Evolutionary conservation across 1,140 invertebrate species (phyloP).

Genomic region (Drosophila ananassae): DNA sequence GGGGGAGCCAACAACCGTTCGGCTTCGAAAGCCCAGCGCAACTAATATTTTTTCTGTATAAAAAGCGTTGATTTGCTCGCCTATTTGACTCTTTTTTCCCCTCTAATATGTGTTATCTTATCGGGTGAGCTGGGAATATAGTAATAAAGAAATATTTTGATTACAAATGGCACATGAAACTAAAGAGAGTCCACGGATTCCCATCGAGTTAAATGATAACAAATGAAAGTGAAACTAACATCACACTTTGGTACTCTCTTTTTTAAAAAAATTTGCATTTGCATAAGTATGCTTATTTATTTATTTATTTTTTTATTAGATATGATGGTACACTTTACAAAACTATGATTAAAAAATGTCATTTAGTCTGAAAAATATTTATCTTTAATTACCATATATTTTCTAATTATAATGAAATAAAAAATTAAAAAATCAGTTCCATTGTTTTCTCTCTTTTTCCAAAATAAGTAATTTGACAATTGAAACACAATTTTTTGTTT

Average conservation of each 20-base stretch:
- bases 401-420: too few relatives aligned
- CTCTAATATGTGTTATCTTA: constrained; percentile 42
- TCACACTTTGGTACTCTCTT: background rate
- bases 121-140: constrained; percentile 19
- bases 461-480: too few relatives aligned
- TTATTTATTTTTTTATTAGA: too few relatives aligned
- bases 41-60: constrained; percentile 54
- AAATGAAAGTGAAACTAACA: constrained; percentile 4
- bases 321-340: too few relatives aligned
- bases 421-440: too few relatives aligned
- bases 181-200: background rate
- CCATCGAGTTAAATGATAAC: background rate
- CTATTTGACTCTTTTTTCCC: constrained; percentile 7
- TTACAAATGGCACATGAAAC: constrained; percentile 7
- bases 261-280: too few relatives aligned
- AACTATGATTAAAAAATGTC: too few relatives aligned
- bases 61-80: constrained; percentile 33
- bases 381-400: too few relatives aligned
- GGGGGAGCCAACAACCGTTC: constrained; percentile 44
- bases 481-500: too few relatives aligned
- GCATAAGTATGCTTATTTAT: too few relatives aligned
- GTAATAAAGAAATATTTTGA: constrained; percentile 30
- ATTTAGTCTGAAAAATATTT: too few relatives aligned
- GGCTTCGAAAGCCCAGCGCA: constrained; percentile 45
- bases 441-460: too few relatives aligned